Evolutionary conservation across 2,797 vertebrate genomes (phyloP), one percentile per base, ranked within the genome.

Genomic region (Cephalopachus bancanus): DNA sequence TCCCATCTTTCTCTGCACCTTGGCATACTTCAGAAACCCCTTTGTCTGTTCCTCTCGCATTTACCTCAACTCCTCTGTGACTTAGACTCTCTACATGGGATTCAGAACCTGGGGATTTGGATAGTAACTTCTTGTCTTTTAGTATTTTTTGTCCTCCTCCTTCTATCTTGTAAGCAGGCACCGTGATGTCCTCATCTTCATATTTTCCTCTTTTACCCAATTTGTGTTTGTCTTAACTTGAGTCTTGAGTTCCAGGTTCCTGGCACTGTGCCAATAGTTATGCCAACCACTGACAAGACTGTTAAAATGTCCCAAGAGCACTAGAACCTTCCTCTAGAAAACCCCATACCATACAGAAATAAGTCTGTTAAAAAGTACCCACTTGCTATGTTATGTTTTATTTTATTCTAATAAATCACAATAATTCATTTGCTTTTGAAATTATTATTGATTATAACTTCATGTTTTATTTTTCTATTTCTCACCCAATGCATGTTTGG

Each of bases 371-470:
- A 60, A 81, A 88, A 55, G 22, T 4, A 62, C 24, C 26, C 15
- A 19, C 37, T 92, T 37, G 12, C 51, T 11, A 16, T 65, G n/a
- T 57, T 67, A 59, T 55, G n/a, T 20, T 57, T 26, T 67, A 33
- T 76, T 49, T 69, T 20, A 60, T 76, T 86, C 78, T 10, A 26
- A 33, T 49, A 83, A 75, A 83, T 51, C 67, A 67, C 5, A 60
- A n/a, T 37, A 53, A 72, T 57, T 86, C 26, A 37, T 78, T 69
- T 93, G 57, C n/a, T 80, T 89, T 94, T 51, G 33, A 83, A 92
- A 26, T 60, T 53, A 79, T 75, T 26, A 53, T 37, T 59, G 49
- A 71, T 83, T 33, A 17, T 28, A 33, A 59, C 44, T 44, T 78
- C 26, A 88, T 28, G 28, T 44, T 76, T 69, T 55, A 59, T 88